phyloP scores from a whole-genome alignment of 1,140 invertebrate species.

The Delia radicum region DNA sequence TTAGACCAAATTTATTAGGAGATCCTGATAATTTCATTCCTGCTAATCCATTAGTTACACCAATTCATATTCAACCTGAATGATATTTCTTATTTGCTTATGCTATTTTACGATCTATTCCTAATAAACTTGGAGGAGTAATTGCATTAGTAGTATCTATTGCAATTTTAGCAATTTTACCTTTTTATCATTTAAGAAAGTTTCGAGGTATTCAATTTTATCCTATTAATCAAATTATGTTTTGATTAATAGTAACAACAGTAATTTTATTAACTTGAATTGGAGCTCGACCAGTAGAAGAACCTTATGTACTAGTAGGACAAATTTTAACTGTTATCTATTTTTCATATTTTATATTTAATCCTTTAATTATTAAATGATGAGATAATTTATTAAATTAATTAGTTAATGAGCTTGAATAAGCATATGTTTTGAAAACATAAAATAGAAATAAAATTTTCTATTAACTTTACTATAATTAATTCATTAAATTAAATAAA shows the following conservation, averaged over 20 bases:
- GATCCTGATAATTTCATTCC: slow-evolving; percentile 70
- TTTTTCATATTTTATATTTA: slow-evolving; percentile 61
- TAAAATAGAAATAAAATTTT: slow-evolving; percentile 61
- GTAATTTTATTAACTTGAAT: too few relatives aligned
- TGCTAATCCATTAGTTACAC: slow-evolving; percentile 64
- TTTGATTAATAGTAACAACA: too few relatives aligned
- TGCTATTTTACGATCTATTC: background rate
- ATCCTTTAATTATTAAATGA: slow-evolving; percentile 55
- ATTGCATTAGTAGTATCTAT: too few relatives aligned
- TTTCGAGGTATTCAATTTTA: too few relatives aligned
- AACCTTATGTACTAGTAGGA: slow-evolving; percentile 62
- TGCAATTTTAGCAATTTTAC: too few relatives aligned
- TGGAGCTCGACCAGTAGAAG: too few relatives aligned
- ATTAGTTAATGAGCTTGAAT: slow-evolving; percentile 63
- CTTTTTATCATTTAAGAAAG: too few relatives aligned
- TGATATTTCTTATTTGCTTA: background rate
- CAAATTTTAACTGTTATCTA: slow-evolving; percentile 63
- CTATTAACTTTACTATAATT: too few relatives aligned
- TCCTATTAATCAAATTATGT: too few relatives aligned
- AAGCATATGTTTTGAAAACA: slow-evolving; percentile 69
- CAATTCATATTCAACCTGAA: background rate
- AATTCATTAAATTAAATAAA: too few relatives aligned
- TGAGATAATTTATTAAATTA: slow-evolving; percentile 60
- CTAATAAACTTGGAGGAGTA: slow-evolving; percentile 72
- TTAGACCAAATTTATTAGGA: slow-evolving; percentile 62